Percentiles rank a stretch among this genome's conserved stretches.
These are phyloP conservation scores for Cyanoliseus patagonus DNA, from an alignment of 2,113 vertebrate species.

Conservation along the genomic window DNA sequence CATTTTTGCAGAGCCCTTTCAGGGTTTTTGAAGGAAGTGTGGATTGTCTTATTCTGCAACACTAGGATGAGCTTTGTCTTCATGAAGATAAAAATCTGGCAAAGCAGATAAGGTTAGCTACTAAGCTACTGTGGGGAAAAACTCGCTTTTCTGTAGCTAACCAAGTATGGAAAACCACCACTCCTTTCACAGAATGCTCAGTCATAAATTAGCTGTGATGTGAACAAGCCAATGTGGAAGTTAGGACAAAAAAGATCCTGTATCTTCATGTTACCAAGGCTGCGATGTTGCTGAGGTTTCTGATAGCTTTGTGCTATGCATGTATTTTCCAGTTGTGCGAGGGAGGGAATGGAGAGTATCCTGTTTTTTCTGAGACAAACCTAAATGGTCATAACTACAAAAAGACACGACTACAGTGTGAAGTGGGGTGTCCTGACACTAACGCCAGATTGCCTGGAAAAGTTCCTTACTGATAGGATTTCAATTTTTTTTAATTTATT, in stretches of 20 bases:
- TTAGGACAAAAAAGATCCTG: conserved; percentile 4
- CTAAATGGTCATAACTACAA: not conserved
- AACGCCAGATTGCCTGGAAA: not conserved
- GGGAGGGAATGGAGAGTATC: not conserved
- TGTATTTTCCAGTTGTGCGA: not conserved
- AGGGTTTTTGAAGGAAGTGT: not conserved
- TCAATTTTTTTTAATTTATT: not conserved
- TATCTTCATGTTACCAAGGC: not conserved
- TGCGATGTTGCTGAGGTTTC: not conserved
- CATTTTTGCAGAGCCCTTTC: not conserved
- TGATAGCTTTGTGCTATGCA: not conserved
- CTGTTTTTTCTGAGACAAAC: not conserved
- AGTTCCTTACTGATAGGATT: not conserved
- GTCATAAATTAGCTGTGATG: not conserved
- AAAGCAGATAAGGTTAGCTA: not conserved
- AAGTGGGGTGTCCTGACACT: not conserved
- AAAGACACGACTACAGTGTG: not conserved
- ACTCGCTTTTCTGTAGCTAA: not conserved
- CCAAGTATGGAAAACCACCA: not conserved
- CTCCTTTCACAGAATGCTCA: not conserved
- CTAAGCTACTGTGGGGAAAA: not conserved
- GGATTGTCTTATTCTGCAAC: not conserved
- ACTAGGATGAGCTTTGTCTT: not conserved
- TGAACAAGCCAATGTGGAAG: not conserved
- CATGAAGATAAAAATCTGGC: not conserved